Evolutionary conservation across 1,140 invertebrate genomes (phyloP).

Genomic region (Amphibalanus amphitrite): DNA sequence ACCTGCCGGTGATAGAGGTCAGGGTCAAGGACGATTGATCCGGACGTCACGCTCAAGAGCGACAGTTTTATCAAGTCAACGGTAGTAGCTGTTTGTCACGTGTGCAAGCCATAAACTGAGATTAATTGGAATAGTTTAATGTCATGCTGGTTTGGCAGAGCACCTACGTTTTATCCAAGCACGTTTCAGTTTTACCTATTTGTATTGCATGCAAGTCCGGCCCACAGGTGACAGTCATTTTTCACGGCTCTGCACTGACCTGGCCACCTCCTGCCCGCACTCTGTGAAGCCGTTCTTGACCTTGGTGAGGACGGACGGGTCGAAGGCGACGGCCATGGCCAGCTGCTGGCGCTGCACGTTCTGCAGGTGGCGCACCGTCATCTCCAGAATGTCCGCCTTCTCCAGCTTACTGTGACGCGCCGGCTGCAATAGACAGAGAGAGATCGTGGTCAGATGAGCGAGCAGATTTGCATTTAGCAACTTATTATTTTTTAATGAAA

Average conservation of each 20-base stretch:
- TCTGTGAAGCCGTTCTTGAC: constrained; percentile 76
- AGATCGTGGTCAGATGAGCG: no score
- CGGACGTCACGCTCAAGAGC: not conserved
- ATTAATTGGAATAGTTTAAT: not conserved
- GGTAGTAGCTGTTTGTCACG: not conserved
- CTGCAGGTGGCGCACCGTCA: constrained; percentile 86
- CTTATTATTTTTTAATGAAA: no score
- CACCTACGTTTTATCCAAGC: not conserved
- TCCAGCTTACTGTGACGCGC: constrained; percentile 58
- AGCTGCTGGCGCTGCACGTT: constrained; percentile 33
- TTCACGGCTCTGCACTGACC: constrained; percentile 17
- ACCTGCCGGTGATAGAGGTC: constrained; percentile 26
- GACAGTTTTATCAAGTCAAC: not conserved
- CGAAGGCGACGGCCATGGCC: constrained; percentile 54
- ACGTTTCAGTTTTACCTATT: not conserved
- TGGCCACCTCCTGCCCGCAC: constrained; percentile 63
- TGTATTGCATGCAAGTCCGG: not conserved
- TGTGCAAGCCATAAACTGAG: not conserved
- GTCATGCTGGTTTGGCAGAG: not conserved
- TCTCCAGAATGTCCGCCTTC: constrained; percentile 91
- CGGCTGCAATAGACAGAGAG: constrained; percentile 11
- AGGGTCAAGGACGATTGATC: not conserved
- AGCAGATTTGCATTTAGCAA: no score
- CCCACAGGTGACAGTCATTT: not conserved
- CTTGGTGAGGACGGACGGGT: constrained; percentile 59